Evolutionary conservation across 2,113 vertebrate species (phyloP), one percentile per base, ranked within the genome.

Genomic region (Misgurnus anguillicaudatus): DNA sequence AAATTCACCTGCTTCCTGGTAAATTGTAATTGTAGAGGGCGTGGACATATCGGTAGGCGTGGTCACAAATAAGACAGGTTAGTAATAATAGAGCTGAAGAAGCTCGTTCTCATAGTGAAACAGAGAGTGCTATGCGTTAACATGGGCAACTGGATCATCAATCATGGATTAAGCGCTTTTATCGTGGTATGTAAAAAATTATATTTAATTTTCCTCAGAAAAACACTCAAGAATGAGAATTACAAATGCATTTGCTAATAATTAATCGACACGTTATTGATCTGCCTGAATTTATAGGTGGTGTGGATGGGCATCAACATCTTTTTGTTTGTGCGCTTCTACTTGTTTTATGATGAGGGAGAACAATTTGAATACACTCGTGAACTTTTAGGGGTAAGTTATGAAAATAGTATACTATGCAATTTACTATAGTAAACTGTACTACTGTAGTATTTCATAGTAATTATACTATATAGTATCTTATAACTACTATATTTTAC

Each of bases 231-330:
- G n/a, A n/a, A n/a, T 9, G 1, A 42, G 9, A 42, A 9, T 42
- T 13, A 4, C 9, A 9, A 13, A 4, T 48, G 9, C 47, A 11
- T 31, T 31, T 31, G 24, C 24, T 31, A 31, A 31, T 31, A 31
- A 31, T 31, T 31, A 31, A 1, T 31, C 24, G 24, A 31, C 24
- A 31, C 3, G 24, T 4, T 62, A 67, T 36, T 57, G 4, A 48
- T 24, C 19, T 41, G 36, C 1, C 17, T 73, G 3, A 82, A 48
- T 81, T 82, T 78, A 3, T 88, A 98, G 95, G 88, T 90, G 61
- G 88, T 90, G 73, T 99, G 95, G 95, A 89, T 98, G 90, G 93
- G 83, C 65, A 90, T 98, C 89, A 98, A 98, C 83, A 87, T 93
- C 76, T 96, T 95, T 82, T 86, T 98, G 38, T 99, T 99, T 85